Base-by-base conservation (phyloP, 92 coral and sea anemone species). In the Siderastrea radians region DNA sequence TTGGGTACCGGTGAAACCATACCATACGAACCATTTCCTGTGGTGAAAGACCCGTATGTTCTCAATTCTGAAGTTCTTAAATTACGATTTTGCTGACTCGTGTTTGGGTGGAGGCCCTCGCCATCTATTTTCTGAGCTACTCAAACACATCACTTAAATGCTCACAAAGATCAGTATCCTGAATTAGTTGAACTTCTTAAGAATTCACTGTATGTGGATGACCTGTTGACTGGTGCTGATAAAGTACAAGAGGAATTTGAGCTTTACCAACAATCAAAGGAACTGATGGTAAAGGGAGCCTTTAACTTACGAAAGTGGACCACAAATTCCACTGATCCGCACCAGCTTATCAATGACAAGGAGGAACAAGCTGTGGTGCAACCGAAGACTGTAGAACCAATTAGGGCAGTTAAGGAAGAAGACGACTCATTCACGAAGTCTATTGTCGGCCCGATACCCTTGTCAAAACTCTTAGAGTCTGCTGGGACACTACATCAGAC, bases 101-200 rank as follows among this genome's bases (percentile, higher is more conserved):
- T 92, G 4, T 92, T 89, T 75, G 89, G 95, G 1, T 67, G 80
- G 79, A 57, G 93, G 10, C 87, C 93, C 5, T 92, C 95, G 46
- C 95, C 95, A 73, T 69, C 95, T 55, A 92, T 71, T 12, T 14
- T 47, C 47, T 54, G 75, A 5, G 75, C 75, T 15, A 71, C 75
- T 45, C 26, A 47, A 0, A 71, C 75, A 16, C 76, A 72, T 47
- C 76, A 72, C 49, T 49, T 72, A 11, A 26, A 72, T 72, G 12
- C 59, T 55, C 1, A 72, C 55, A 72, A 49, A 12, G 76, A 72
- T 3, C 55, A 48, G 8, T 14, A 49, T 48, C 55, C 76, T 51
- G 76, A 72, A 5, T 1, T 72, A 47, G 76, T 72, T 8, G 49
- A 72, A 55, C 14, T 48, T 9, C 47, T 49, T 2, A 47, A 48